phyloP scores from a whole-genome alignment of 1,140 invertebrate genomes.

The Philopotamus ludificatus region DNA sequence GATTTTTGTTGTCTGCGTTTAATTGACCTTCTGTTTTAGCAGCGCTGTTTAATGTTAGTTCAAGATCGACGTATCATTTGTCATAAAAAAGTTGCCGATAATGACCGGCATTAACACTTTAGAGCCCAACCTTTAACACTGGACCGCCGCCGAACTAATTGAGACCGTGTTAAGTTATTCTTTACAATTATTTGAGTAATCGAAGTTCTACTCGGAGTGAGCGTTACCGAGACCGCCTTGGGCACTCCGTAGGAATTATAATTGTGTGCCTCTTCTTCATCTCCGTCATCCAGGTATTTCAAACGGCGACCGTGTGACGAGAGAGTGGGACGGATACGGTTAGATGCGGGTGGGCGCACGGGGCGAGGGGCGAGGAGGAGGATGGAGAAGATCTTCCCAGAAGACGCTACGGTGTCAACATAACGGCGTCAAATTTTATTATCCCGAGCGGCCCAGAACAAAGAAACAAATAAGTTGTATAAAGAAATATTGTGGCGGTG shows the following conservation, averaged over 20 bases:
- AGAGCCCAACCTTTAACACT: too few species aligned
- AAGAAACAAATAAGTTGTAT: slow-evolving; percentile 11
- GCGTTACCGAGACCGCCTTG: slow-evolving; percentile 14
- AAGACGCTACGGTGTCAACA: slow-evolving; percentile 27
- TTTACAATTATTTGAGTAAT: slow-evolving; percentile 4
- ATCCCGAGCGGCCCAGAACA: slow-evolving; percentile 27
- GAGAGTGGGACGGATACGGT: neutral
- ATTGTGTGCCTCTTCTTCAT: neutral
- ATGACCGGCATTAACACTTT: too few species aligned
- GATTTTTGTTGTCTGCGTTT: too few species aligned
- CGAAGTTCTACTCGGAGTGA: neutral
- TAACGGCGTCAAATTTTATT: slow-evolving; percentile 31
- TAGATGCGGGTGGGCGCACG: neutral
- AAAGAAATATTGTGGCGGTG: neutral
- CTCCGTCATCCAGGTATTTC: slow-evolving; percentile 14
- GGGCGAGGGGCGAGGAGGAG: slow-evolving; percentile 1
- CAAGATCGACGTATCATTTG: too few species aligned
- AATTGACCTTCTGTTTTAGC: too few species aligned
- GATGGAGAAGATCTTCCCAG: slow-evolving; percentile 20
- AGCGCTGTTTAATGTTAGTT: too few species aligned
- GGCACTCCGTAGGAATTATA: slow-evolving; percentile 20
- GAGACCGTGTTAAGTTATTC: slow-evolving; percentile 9
- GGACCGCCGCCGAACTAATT: slow-evolving; percentile 12
- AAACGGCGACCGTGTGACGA: slow-evolving; percentile 13
- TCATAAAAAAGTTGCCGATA: too few species aligned